Evolutionary conservation across 2,113 vertebrate genomes (phyloP), one percentile per base, ranked within the genome.

Genomic region (Pelodiscus sinensis): DNA sequence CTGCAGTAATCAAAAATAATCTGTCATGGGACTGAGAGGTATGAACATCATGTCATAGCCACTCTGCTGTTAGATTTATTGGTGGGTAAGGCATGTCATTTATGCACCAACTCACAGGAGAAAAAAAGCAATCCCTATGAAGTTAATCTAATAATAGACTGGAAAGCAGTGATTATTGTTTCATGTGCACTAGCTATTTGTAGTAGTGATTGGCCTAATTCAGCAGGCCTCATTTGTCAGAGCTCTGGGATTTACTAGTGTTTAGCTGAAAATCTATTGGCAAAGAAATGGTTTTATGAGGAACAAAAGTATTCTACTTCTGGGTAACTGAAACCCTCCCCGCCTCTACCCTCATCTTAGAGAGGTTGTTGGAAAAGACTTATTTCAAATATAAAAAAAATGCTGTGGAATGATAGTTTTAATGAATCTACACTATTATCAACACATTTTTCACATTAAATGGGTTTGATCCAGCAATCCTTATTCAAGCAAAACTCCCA

Each of bases 131-230:
- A 97, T 97, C 96, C 96, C 96, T 97, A 95, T 95, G 97, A 98
- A 98, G 97, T 98, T 98, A 98, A 98, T 98, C 97, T 98, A 98
- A 98, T 98, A 98, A 98, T 97, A 98, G 97, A 97, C 95, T 98
- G 95, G 95, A 97, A 98, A 97, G 95, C 96, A 97, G 97, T 97
- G 98, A 98, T 98, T 98, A 98, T 97, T 85, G 55, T 97, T 98
- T 97, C 96, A 97, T 97, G 97, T 96, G 97, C 95, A 97, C 92
- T 89, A 96, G 96, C 94, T 98, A 97, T 98, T 97, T 97, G 97
- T 94, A 97, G 95, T 93, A 94, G 90, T 96, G 94, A 96, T 94
- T 97, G 97, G 97, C 97, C 97, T 97, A 97, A 97, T 98, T 98
- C 95, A 96, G 92, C 92, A 91, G 95, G 91, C 90, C 92, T 93